Conservation (phyloP, 2,797 vertebrate genomes). For the Lagodon rhomboides region DNA sequence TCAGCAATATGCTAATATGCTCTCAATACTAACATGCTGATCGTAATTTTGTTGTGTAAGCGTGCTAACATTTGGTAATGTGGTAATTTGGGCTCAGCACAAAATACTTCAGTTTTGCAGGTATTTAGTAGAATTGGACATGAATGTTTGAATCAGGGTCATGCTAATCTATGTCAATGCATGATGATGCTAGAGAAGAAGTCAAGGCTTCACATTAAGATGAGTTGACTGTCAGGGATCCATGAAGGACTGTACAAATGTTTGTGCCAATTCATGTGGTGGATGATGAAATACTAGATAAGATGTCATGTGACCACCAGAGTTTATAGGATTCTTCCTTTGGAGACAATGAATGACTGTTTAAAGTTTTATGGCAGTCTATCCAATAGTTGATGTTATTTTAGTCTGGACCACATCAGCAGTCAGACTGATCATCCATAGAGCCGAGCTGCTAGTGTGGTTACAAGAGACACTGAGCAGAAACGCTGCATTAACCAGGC, state of each 20-base stretch:
- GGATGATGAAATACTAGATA: not conserved
- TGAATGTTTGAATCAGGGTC: not conserved
- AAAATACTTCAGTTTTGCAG: not conserved
- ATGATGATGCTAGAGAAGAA: not conserved
- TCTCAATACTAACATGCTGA: not conserved
- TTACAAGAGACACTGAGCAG: not conserved
- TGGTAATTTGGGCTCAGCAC: not conserved
- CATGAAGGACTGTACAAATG: not conserved
- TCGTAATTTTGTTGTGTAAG: not conserved
- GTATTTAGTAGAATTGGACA: not conserved
- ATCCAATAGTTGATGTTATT: not conserved
- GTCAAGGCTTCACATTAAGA: not conserved
- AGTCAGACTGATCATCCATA: not conserved
- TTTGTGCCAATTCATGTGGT: not conserved
- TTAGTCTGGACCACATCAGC: not conserved
- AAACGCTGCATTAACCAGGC: constrained; percentile 5
- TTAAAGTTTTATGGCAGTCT: not conserved
- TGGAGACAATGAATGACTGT: not conserved
- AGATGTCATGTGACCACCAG: not conserved
- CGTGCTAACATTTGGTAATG: not conserved
- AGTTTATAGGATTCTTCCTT: not conserved
- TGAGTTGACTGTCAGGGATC: not conserved
- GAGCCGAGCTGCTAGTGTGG: not conserved
- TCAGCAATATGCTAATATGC: not conserved
- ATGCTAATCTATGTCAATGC: no score